Conservation (phyloP, 2,797 vertebrate species). For the Poeciliopsis infans region DNA sequence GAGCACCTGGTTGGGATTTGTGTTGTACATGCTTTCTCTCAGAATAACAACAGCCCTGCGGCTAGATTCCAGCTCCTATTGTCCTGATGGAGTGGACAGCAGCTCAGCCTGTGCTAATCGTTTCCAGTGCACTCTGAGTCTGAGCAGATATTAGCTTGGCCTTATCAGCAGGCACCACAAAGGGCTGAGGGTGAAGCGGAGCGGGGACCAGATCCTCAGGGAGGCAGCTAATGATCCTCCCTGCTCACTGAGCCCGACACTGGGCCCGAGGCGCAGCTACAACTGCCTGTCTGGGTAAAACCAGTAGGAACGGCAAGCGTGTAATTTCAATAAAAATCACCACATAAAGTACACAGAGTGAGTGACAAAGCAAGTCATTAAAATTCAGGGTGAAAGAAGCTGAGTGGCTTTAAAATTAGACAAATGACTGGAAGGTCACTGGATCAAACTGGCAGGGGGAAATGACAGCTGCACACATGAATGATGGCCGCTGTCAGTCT, state of each 20-base stretch:
- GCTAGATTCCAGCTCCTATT: constrained; percentile 37
- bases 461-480: constrained; percentile 5
- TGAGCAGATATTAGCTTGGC: constrained; percentile 53
- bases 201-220: constrained; percentile 28
- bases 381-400: constrained; percentile 18
- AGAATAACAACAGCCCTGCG: constrained; percentile 38
- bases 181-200: constrained; percentile 58
- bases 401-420: constrained; percentile 20
- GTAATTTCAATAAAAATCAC: constrained; percentile 30
- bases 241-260: constrained; percentile 33
- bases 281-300: constrained; percentile 23
- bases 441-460: constrained; percentile 15
- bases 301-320: not conserved
- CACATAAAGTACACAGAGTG: constrained; percentile 6
- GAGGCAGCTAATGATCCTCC: constrained; percentile 48
- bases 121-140: constrained; percentile 30
- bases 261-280: constrained; percentile 24
- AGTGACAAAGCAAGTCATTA: constrained; percentile 16
- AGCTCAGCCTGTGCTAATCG: constrained; percentile 42
- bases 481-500: constrained; percentile 7
- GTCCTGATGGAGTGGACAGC: constrained; percentile 49
- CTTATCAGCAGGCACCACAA: constrained; percentile 69
- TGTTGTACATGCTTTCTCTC: constrained; percentile 25
- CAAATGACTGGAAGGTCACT: constrained; percentile 25
- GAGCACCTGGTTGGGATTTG: constrained; percentile 38